Evolutionary conservation across 2,888 invertebrate species (phyloP), one percentile per base, ranked within the genome.

Genomic region (Ochropacha duplaris): DNA sequence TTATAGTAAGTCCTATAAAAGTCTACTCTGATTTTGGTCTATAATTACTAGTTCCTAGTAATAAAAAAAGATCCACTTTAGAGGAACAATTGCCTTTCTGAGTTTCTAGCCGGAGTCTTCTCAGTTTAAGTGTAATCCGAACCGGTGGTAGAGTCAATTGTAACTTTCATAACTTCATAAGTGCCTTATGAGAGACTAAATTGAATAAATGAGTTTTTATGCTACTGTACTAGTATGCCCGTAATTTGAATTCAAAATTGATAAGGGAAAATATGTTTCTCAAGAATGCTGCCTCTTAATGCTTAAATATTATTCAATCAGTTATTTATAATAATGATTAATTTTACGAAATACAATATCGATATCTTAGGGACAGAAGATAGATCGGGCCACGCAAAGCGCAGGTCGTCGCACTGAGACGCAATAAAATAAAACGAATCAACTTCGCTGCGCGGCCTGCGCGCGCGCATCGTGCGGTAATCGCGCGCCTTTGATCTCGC

Each of bases 401-500:
- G 65, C 65, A 67, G 65, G 66, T 69, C 65, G 64, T 57, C 59
- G 66, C 63, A 60, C 66, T 50, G 54, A 28, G 36, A 19, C 44
- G 44, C 44, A 44, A 44, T 44, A 19, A 44, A 44, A 44, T 44
- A 62, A 57, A 57, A 58, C 56, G 58, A 68, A 72, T 68, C 74
- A 74, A 68, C 64, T 62, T 56, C 68, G 58, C 60, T 71, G 80
- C 83, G 85, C 81, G 62, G 68, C 57, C 60, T 71, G 80, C 83
- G 85, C 81, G 62, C 72, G 86, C 86, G 83, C 87, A 80, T 81
- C 84, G 81, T 74, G 78, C 82, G 74, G 83, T 79, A 84, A 84
- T 83, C 85, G 79, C 70, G 57, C 61, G 66, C 66, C 83, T 89
- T 90, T 90, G 88, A 90, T 90, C 86, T 76, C 64, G 71, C 88